A percentile compares a stretch with the other conserved stretches of the same genome.
Evolutionary conservation across 2,113 vertebrate genomes (phyloP).

Genomic region (Acrocephalus arundinaceus): DNA sequence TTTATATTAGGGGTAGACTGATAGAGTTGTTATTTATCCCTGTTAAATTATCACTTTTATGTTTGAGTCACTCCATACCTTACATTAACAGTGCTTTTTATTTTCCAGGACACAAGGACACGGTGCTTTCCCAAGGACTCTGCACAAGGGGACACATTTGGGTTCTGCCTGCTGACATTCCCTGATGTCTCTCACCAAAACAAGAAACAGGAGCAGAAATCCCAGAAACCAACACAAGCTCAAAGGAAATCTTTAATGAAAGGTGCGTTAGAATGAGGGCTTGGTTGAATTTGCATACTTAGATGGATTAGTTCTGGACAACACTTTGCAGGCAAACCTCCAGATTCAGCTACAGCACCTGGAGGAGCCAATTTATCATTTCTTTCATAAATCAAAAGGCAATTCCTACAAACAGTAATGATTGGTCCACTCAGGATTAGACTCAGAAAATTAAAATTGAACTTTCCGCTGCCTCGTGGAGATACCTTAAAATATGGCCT

Average conservation of each 20-base stretch:
- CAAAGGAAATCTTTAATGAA: background rate
- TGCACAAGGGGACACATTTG: background rate
- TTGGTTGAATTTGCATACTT: background rate
- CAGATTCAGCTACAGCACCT: background rate
- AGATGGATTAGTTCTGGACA: background rate
- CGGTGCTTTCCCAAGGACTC: background rate
- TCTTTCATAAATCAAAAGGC: background rate
- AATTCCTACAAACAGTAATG: background rate
- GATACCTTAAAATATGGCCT: background rate
- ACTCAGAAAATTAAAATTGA: background rate
- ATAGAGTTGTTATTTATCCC: background rate
- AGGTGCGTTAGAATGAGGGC: background rate
- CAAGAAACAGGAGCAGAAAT: background rate
- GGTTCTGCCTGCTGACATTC: background rate
- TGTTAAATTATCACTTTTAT: background rate
- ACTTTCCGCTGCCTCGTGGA: background rate
- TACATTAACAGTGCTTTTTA: background rate
- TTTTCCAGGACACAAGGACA: background rate
- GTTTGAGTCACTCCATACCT: background rate
- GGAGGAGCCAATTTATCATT: background rate
- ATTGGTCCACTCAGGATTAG: background rate
- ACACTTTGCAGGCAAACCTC: background rate
- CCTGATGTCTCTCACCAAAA: background rate
- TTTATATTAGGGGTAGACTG: background rate
- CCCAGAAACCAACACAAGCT: background rate